phyloP scores from a whole-genome alignment of 2,113 vertebrate species.

The human region DNA sequence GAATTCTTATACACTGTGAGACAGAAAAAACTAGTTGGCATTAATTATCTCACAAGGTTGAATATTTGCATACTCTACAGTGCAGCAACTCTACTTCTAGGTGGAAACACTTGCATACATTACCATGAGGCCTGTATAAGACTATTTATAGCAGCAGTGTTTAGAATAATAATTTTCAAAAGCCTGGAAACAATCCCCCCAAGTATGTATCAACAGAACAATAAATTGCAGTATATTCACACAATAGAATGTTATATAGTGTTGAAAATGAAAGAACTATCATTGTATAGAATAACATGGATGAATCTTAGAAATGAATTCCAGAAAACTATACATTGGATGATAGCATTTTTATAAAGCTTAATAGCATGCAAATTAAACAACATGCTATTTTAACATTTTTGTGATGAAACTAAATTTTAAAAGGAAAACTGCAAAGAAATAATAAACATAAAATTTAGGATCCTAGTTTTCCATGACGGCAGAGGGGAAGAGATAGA shows the following conservation, averaged over 20 bases:
- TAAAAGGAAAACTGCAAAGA: conserved; percentile 1
- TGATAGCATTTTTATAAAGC: conserved; percentile 45
- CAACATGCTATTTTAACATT: conserved; percentile 15
- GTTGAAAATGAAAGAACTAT: conserved; percentile 16
- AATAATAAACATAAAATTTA: conserved; percentile 32
- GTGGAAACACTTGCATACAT: conserved; percentile 4
- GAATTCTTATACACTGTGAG: conserved; percentile 18
- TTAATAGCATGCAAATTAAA: conserved; percentile 46
- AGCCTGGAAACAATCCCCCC: background rate
- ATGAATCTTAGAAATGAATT: conserved; percentile 34
- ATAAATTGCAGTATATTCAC: background rate
- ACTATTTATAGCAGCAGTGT: conserved; percentile 5
- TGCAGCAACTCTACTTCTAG: background rate
- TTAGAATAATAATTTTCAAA: conserved; percentile 23
- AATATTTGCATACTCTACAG: conserved; percentile 6
- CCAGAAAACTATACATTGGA: background rate
- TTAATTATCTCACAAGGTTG: conserved; percentile 39
- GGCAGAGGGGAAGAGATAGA: background rate
- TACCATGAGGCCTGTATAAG: background rate
- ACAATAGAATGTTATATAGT: background rate
- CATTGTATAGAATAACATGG: background rate
- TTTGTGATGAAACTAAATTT: conserved; percentile 18
- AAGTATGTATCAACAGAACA: conserved; percentile 16
- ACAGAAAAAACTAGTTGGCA: conserved; percentile 8
- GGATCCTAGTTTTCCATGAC: background rate